Percentiles rank a stretch among this genome's conserved stretches.
These are phyloP conservation scores for Drosophila bunnanda DNA, from an alignment of 2,888 invertebrate species.

Conservation along the genomic window DNA sequence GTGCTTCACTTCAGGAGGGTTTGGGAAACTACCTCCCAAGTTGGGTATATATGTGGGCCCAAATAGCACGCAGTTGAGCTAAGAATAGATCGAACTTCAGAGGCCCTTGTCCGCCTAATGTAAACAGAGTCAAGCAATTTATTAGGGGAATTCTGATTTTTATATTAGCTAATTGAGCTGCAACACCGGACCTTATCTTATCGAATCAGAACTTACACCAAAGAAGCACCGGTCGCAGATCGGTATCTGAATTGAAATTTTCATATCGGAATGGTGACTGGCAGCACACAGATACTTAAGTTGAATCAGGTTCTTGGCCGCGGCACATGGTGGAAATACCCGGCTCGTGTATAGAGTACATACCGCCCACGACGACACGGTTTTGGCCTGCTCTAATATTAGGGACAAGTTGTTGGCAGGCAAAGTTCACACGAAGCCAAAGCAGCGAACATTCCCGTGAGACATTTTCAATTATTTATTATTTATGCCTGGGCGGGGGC, in stretches of 20 bases:
- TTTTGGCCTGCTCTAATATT: constrained; percentile 69
- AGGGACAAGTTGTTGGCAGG: constrained; percentile 73
- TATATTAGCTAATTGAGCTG: constrained; percentile 28
- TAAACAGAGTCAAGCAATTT: constrained; percentile 12
- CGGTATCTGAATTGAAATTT: constrained; percentile 4
- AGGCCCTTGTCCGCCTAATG: constrained; percentile 15
- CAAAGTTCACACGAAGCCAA: constrained; percentile 71
- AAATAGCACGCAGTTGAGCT: background rate
- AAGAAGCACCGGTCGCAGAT: constrained; percentile 10
- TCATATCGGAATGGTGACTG: background rate
- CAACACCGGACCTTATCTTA: constrained; percentile 20
- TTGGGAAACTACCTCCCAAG: constrained; percentile 52
- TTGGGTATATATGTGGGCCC: background rate
- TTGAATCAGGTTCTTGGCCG: constrained; percentile 2
- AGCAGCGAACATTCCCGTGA: constrained; percentile 64
- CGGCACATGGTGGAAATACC: background rate
- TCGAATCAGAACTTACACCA: constrained; percentile 26
- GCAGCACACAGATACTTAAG: background rate
- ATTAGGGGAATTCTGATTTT: constrained; percentile 1
- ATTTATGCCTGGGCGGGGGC: constrained; percentile 62
- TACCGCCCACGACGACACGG: constrained; percentile 30
- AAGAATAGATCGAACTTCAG: constrained; percentile 6
- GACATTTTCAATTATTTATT: constrained; percentile 82
- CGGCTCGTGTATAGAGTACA: constrained; percentile 21
- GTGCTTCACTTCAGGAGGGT: constrained; percentile 32